These are phyloP conservation scores for Hipparchia sbordonii DNA, from an alignment of 2,888 invertebrate genomes.

Conservation along the genomic window DNA sequence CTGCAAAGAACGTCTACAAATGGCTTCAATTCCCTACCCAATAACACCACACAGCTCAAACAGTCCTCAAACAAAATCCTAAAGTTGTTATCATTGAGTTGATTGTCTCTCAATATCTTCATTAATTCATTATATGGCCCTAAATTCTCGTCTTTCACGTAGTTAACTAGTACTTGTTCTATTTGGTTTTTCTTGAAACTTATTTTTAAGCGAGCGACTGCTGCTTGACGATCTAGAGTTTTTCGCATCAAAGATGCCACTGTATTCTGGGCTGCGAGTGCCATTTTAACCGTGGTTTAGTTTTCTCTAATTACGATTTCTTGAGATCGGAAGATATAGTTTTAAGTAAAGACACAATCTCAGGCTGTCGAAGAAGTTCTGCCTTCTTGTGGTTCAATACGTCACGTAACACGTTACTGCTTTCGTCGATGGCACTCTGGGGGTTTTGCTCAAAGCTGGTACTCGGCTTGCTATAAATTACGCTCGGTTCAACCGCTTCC, in stretches of 20 bases:
- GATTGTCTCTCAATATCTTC: conserved; percentile 69
- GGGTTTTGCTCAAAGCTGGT: conserved; percentile 65
- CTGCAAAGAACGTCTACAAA: conserved; percentile 67
- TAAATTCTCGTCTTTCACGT: conserved; percentile 61
- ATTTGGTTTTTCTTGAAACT: conserved; percentile 72
- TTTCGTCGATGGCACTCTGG: conserved; percentile 61
- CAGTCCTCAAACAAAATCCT: conserved; percentile 69
- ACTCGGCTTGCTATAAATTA: conserved; percentile 66
- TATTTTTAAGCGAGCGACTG: conserved; percentile 66
- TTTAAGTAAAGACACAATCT: conserved; percentile 71
- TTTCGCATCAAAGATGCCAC: conserved; percentile 74
- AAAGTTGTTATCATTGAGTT: conserved; percentile 71
- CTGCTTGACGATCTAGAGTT: conserved; percentile 68
- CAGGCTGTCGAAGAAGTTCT: conserved; percentile 73
- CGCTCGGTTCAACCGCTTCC: conserved; percentile 59
- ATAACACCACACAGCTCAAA: conserved; percentile 64
- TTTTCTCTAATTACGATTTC: conserved; percentile 43
- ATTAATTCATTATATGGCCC: conserved; percentile 75
- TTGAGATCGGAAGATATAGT: conserved; percentile 69
- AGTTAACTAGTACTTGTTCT: conserved; percentile 67
- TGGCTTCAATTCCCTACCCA: conserved; percentile 65
- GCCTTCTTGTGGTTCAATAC: conserved; percentile 77
- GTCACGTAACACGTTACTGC: conserved; percentile 70
- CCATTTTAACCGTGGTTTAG: conserved; percentile 52
- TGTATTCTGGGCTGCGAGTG: conserved; percentile 66